phyloP scores from a whole-genome alignment of 2,797 vertebrate genomes.

The Babyrousa celebensis region DNA sequence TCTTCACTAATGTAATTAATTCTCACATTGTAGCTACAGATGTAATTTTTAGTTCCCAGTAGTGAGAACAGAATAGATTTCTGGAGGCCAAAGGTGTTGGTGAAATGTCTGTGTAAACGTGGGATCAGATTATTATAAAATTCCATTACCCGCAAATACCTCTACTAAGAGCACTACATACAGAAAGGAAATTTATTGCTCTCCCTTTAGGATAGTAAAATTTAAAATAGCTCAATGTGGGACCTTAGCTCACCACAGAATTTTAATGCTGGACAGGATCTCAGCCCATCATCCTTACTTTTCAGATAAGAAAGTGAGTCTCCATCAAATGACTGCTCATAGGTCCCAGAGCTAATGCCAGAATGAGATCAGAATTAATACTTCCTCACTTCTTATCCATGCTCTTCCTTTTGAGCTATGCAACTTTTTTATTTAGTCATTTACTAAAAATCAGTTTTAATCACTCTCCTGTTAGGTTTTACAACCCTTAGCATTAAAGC shows the following conservation, averaged over 20 bases:
- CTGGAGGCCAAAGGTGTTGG: conserved; percentile 3
- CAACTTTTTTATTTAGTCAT: not conserved
- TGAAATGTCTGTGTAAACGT: conserved; percentile 55
- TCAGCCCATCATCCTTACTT: conserved; percentile 6
- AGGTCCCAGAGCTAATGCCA: not conserved
- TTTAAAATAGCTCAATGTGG: conserved; percentile 7
- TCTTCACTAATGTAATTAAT: conserved; percentile 34
- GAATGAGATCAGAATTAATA: not conserved
- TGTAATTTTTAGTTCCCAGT: conserved; percentile 10
- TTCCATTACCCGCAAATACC: conserved; percentile 57
- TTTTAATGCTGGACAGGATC: conserved; percentile 40
- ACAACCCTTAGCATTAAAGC: conserved; percentile 5
- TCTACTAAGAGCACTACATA: conserved; percentile 28
- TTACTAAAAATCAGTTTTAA: conserved; percentile 18
- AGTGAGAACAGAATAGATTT: conserved; percentile 34
- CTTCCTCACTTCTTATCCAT: not conserved
- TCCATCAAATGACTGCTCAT: not conserved
- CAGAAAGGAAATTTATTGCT: conserved; percentile 47
- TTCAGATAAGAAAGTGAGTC: conserved; percentile 42
- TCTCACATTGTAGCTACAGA: not conserved
- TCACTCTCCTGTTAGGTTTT: not conserved
- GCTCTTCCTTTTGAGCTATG: not conserved
- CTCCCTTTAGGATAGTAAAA: conserved; percentile 66
- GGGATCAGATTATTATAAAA: conserved; percentile 41
- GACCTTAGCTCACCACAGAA: conserved; percentile 44